Conservation (phyloP, 2,113 vertebrate genomes). For the Struthidea cinerea region DNA sequence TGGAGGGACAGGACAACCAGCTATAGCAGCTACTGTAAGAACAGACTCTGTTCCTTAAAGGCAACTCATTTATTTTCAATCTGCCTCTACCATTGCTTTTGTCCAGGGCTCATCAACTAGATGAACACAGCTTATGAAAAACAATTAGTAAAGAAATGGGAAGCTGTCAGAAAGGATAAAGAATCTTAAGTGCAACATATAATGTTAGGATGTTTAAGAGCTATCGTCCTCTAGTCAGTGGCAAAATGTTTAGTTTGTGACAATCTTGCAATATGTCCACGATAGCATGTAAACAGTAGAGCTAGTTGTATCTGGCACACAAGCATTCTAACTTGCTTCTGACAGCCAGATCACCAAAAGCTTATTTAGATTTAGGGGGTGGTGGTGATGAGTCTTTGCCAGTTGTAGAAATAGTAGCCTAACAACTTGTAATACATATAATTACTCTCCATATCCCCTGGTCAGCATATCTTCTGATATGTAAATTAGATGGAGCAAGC, state of each 20-base stretch:
- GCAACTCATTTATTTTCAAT: background rate
- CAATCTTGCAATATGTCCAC: background rate
- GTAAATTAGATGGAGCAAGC: slow-evolving; percentile 64
- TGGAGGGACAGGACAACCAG: background rate
- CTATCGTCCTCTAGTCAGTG: background rate
- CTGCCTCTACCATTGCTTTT: background rate
- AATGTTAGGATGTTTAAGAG: background rate
- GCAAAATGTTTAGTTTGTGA: slow-evolving; percentile 21
- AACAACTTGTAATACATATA: slow-evolving; percentile 68
- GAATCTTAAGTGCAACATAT: background rate
- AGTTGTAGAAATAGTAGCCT: slow-evolving; percentile 68
- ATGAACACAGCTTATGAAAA: background rate
- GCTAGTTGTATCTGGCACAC: slow-evolving; percentile 36
- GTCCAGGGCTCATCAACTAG: background rate
- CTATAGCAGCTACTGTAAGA: background rate
- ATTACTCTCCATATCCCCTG: slow-evolving; percentile 66
- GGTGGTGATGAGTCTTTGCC: slow-evolving; percentile 62
- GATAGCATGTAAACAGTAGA: background rate
- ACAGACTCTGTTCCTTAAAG: background rate
- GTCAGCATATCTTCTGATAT: slow-evolving; percentile 70
- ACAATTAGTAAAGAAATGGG: background rate
- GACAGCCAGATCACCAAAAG: slow-evolving; percentile 62
- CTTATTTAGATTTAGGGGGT: slow-evolving; percentile 64
- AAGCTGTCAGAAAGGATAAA: background rate
- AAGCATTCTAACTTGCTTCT: slow-evolving; percentile 35